phyloP scores from a whole-genome alignment of 2,113 vertebrate genomes.

The Ochotona curzoniae region DNA sequence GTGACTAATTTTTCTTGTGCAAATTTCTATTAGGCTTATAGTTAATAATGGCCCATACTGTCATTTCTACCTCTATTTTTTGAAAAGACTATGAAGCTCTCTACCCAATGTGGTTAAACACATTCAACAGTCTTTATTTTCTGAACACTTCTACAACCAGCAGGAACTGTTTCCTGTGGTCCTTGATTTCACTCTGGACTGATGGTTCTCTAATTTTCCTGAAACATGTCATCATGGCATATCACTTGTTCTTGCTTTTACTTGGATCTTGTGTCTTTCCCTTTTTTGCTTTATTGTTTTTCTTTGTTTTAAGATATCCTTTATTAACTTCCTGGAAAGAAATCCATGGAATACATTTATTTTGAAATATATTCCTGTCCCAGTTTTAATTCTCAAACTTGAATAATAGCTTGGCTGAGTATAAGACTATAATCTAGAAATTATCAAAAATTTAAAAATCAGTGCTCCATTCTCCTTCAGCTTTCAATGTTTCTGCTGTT shows the following conservation, averaged over 20 bases:
- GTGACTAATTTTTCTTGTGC: neutral
- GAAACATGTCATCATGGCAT: neutral
- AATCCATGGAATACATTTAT: neutral
- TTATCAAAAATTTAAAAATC: neutral
- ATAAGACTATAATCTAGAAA: slow-evolving; percentile 28
- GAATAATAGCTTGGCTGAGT: slow-evolving; percentile 19
- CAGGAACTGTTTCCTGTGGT: neutral
- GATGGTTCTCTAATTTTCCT: neutral
- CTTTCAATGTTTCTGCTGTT: neutral
- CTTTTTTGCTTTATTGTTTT: slow-evolving; percentile 3
- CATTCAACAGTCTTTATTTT: slow-evolving; percentile 17
- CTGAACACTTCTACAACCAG: neutral
- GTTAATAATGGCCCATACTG: slow-evolving; percentile 5
- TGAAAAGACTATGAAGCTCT: neutral
- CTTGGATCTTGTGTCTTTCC: neutral
- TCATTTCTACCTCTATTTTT: neutral
- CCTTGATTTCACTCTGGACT: neutral
- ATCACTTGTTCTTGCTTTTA: neutral
- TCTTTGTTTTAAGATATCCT: neutral
- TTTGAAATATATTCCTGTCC: neutral
- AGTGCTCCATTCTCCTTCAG: neutral
- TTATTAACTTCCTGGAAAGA: slow-evolving; percentile 4
- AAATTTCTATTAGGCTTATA: neutral
- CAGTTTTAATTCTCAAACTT: neutral
- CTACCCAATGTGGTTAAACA: neutral